Base-by-base conservation (phyloP, 2,888 invertebrate genomes). In the Drosophila nigricruria region DNA sequence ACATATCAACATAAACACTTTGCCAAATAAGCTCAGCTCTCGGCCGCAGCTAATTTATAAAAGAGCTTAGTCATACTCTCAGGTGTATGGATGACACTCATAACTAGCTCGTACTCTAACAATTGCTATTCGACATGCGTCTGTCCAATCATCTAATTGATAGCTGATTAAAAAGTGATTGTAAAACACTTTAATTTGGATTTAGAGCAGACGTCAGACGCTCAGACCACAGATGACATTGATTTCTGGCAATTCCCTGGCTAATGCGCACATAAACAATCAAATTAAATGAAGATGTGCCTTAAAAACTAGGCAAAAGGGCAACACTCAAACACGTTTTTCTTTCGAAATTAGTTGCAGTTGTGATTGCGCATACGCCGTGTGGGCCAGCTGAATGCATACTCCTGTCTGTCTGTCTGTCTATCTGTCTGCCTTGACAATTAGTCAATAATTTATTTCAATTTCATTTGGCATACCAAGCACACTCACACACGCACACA, bases 381-480 rank as follows among this genome's bases (percentile, higher is more conserved):
- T 49, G 56, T 69, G 50, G 42, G 50, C 25, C 64, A 4, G 45
- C 49, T 36, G 5, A 34, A 34, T 49, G 40, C 45, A 40, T 32
- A 61, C 64, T 52, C 45, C 27, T n/a, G 49, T 1, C 36, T 18
- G 14, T 45, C 53, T 45, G 49, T 5, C 2, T 16, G 16, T 45
- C 47, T 73, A 69, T 36, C 75, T 80, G 76, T 80, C 80, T 74
- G 77, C 58, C 75, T 78, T 88, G 91, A 90, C 91, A 91, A 91
- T 91, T 91, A 89, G 81, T 91, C 90, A 91, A 91, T 91, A 91
- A 91, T 91, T 91, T 91, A 91, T 91, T 90, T 86, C 82, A 88
- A 88, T 90, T 90, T 85, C 84, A 89, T 89, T 88, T 82, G 74
- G 81, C 79, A 88, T 85, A 79, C 87, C 82, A 79, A 57, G 60